A percentile compares a stretch with the other conserved stretches of the same genome.
Conservation (phyloP, 2,113 vertebrate genomes). For the Rhynchomys soricoides region DNA sequence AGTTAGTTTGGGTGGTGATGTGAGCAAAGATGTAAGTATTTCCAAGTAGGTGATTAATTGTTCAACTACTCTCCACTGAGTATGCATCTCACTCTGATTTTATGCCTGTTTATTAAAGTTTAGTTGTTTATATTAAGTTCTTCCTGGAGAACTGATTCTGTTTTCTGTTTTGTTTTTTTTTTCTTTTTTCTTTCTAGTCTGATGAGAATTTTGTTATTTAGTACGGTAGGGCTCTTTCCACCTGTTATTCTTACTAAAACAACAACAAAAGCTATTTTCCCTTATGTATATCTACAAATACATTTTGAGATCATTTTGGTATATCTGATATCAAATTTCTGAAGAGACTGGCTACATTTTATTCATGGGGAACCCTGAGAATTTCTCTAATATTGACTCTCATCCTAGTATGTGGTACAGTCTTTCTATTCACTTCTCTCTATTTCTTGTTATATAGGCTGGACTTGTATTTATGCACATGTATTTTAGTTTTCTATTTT, state of each 20-base stretch:
- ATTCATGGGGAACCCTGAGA: not conserved
- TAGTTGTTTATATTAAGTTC: not conserved
- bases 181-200: not conserved
- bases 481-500: not conserved
- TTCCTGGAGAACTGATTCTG: not conserved
- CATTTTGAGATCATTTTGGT: not conserved
- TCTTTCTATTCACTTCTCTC: not conserved
- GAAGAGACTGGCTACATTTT: not conserved
- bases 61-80: not conserved
- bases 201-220: not conserved
- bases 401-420: not conserved
- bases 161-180: not conserved
- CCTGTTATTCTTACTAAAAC: not conserved
- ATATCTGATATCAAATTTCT: not conserved
- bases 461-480: not conserved
- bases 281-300: not conserved
- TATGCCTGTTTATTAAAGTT: not conserved
- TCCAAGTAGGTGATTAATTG: not conserved
- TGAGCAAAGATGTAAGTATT: not conserved
- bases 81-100: not conserved
- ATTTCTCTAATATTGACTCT: not conserved
- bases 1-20: not conserved
- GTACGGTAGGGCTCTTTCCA: not conserved
- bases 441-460: not conserved
- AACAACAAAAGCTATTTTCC: not conserved